These are phyloP conservation scores for Dryobotodes eremita DNA, from an alignment of 2,888 invertebrate species.

Conservation along the genomic window DNA sequence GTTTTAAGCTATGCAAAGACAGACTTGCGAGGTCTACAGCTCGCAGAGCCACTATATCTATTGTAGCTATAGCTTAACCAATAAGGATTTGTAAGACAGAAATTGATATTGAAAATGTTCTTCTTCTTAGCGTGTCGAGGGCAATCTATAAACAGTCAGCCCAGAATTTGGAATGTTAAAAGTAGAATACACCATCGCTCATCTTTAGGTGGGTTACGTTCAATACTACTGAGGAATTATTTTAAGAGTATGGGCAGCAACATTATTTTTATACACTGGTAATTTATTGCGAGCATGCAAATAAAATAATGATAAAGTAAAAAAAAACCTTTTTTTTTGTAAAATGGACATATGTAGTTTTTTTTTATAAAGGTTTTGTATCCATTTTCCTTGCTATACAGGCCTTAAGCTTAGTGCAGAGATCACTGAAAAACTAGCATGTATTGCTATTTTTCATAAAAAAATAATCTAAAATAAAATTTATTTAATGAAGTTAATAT, in stretches of 20 bases:
- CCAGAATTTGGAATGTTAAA: too few relatives aligned
- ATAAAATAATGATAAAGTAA: background rate
- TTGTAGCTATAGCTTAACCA: background rate
- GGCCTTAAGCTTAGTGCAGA: background rate
- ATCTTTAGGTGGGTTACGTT: background rate
- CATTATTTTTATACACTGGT: too few relatives aligned
- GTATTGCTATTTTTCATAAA: background rate
- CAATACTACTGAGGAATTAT: background rate
- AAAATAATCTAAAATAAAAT: background rate
- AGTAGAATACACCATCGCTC: background rate
- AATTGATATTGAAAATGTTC: background rate
- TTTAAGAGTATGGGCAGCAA: background rate
- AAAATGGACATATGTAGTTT: too few relatives aligned
- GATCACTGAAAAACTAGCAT: background rate
- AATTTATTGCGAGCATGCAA: background rate
- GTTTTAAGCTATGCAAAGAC: too few relatives aligned
- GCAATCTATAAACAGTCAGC: too few relatives aligned
- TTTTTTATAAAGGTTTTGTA: background rate
- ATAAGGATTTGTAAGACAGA: background rate
- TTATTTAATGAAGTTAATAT: too few relatives aligned
- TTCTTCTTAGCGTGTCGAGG: too few relatives aligned
- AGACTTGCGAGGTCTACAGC: too few relatives aligned
- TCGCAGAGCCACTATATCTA: too few relatives aligned
- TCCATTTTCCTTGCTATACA: background rate
- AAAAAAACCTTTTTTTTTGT: too few relatives aligned